Evolutionary conservation across 2,888 invertebrate species (phyloP), one percentile per base, ranked within the genome.

Genomic region (Cheiracanthium punctorium): DNA sequence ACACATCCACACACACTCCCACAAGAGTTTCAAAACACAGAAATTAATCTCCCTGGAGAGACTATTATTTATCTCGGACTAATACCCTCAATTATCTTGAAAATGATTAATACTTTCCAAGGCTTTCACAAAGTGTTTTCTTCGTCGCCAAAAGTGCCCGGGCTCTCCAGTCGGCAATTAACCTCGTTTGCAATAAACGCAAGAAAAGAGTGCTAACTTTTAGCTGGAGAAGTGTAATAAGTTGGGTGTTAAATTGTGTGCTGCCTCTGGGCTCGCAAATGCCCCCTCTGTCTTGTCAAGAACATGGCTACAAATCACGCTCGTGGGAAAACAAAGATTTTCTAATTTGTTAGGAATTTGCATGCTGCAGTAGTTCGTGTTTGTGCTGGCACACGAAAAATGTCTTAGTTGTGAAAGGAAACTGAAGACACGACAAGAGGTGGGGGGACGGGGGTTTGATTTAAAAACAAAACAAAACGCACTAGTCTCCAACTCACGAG

Each of bases 51-150:
- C 43, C 43, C 43, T 14, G 1, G 43, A 58, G 58, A 24, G 24
- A n/a, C 17, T 58, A 58, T 58, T 58, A 58, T 58, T 58, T 58
- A 58, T 58, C 58, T 24, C 17, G 24, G 58, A 24, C 24, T 58
- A 58, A 58, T 58, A 24, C 58, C 58, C 58, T 58, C 58, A 58
- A 58, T 58, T 58, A 58, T 58, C 58, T 24, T 58, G 43, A 48
- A 58, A 58, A 58, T 58, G 58, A 58, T 58, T 58, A 58, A 58
- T 58, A 58, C 58, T 24, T 58, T 58, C 20, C 17, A 24, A 20
- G 17, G 58, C 58, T 5, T 58, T 24, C 58, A 24, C 24, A 48
- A 58, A 58, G 12, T 58, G 58, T 58, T 58, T 58, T 58, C 58
- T 58, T 58, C 24, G 58, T 58, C 24, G 58, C 58, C 20, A 58